Percentiles rank a stretch among this genome's conserved stretches.
Conservation (phyloP, 2,888 invertebrate genomes). For the Drosophila anomalata region DNA sequence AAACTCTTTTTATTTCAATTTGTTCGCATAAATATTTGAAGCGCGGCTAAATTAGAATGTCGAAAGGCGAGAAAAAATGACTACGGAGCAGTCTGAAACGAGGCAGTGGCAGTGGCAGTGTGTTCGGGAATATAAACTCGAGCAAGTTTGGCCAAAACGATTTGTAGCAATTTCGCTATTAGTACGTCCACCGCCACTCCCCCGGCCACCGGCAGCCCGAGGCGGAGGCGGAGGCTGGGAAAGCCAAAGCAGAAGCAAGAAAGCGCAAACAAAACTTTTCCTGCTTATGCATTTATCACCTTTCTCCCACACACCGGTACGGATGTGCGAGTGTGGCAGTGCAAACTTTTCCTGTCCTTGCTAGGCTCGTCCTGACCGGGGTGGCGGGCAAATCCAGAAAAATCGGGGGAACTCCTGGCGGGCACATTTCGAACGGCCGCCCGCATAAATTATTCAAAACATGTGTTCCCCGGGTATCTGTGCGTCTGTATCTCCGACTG, state of each 20-base stretch:
- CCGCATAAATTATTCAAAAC: constrained; percentile 83
- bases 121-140: constrained; percentile 66
- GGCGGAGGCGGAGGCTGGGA: constrained; percentile 43
- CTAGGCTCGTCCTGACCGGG: constrained; percentile 29
- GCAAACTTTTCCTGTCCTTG: constrained; percentile 72
- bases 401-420: constrained; percentile 67
- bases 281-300: constrained; percentile 80
- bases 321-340: constrained; percentile 22
- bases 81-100: constrained; percentile 1
- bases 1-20: constrained; percentile 81
- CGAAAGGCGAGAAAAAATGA: constrained; percentile 58
- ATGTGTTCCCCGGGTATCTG: constrained; percentile 75
- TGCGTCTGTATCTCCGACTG: constrained; percentile 39
- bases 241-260: constrained; percentile 47
- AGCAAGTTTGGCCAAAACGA: constrained; percentile 79
- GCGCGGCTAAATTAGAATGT: constrained; percentile 74
- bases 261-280: constrained; percentile 64
- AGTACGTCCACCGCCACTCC: constrained; percentile 46
- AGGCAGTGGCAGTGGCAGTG: constrained; percentile 16
- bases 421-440: constrained; percentile 73
- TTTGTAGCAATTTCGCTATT: constrained; percentile 81
- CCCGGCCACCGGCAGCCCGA: neutral
- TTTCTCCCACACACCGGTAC: constrained; percentile 44
- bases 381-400: constrained; percentile 33
- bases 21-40: constrained; percentile 82